phyloP scores from a whole-genome alignment of 37 sponge, comb jelly and placozoan genomes.

The Aplysina aerophoba region DNA sequence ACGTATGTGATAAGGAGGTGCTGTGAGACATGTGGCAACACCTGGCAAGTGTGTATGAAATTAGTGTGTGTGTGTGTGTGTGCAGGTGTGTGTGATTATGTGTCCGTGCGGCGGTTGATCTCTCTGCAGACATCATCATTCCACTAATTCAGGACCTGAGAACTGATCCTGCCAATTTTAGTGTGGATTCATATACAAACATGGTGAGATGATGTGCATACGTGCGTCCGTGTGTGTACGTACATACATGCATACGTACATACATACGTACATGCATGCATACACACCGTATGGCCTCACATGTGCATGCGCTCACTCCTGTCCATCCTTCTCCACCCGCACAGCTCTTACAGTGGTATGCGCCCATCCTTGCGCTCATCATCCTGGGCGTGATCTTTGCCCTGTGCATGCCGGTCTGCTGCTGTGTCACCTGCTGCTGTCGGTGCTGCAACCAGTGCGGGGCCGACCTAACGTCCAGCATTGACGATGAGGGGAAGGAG shows the following conservation, averaged over 20 bases:
- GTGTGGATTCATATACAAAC: too few species aligned
- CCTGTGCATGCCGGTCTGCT: constrained; percentile 30
- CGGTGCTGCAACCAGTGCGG: constrained; percentile 82
- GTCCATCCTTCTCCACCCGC: neutral
- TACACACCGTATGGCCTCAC: neutral
- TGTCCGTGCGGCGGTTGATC: too few species aligned
- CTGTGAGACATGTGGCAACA: too few species aligned
- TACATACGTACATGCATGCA: neutral
- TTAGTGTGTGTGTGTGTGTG: too few species aligned
- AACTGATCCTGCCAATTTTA: too few species aligned
- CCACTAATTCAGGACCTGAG: too few species aligned
- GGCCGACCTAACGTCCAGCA: constrained; percentile 29
- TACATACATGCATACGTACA: neutral
- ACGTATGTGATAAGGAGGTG: too few species aligned
- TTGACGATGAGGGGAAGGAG: constrained; percentile 33
- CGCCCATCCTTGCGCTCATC: constrained; percentile 59
- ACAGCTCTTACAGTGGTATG: constrained; percentile 47
- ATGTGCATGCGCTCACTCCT: neutral
- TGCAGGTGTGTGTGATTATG: too few species aligned
- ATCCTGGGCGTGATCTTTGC: constrained; percentile 57
- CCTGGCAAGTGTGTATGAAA: too few species aligned
- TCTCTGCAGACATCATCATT: too few species aligned
- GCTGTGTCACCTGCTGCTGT: constrained; percentile 66
- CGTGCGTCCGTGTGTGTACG: neutral
- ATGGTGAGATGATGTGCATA: neutral